These are phyloP conservation scores for Axea sp. DNA, from an alignment of 2,888 invertebrate genomes.

Conservation along the genomic window DNA sequence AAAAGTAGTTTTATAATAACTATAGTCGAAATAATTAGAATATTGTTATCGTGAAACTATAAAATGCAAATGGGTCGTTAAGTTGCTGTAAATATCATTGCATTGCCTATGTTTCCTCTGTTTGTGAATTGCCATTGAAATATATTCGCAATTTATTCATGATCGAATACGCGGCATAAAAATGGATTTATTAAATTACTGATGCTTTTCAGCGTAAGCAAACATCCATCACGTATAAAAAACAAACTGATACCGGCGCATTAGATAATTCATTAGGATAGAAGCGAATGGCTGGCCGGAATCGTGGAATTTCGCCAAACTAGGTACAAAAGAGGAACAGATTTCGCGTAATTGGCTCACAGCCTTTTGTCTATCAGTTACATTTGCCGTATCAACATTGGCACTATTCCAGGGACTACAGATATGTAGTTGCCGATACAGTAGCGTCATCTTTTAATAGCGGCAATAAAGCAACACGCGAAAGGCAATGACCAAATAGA, in stretches of 20 bases:
- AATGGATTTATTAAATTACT: conserved; percentile 25
- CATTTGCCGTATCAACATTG: conserved; percentile 69
- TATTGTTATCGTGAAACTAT: no score
- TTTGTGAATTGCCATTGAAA: no score
- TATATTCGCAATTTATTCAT: no score
- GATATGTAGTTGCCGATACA: conserved; percentile 62
- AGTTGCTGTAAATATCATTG: no score
- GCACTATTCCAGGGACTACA: conserved; percentile 67
- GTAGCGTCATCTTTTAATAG: conserved; percentile 71
- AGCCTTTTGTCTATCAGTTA: conserved; percentile 65
- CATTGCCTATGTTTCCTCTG: no score
- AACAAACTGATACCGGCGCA: conserved; percentile 38
- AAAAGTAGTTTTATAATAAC: no score
- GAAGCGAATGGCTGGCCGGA: conserved; percentile 46
- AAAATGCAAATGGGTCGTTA: no score
- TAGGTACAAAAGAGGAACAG: conserved; percentile 59
- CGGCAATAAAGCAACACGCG: conserved; percentile 61
- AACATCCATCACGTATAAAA: conserved; percentile 46
- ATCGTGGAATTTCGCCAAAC: conserved; percentile 63
- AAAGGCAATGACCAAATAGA: conserved; percentile 45
- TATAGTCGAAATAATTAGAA: no score
- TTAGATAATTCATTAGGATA: conserved; percentile 56
- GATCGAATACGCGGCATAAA: no score
- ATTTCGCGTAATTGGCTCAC: conserved; percentile 66
- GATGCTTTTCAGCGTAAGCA: conserved; percentile 33